A percentile compares a stretch with the other conserved stretches of the same genome.
Conservation (phyloP, 2,888 invertebrate species). For the Uropetala carovei region DNA sequence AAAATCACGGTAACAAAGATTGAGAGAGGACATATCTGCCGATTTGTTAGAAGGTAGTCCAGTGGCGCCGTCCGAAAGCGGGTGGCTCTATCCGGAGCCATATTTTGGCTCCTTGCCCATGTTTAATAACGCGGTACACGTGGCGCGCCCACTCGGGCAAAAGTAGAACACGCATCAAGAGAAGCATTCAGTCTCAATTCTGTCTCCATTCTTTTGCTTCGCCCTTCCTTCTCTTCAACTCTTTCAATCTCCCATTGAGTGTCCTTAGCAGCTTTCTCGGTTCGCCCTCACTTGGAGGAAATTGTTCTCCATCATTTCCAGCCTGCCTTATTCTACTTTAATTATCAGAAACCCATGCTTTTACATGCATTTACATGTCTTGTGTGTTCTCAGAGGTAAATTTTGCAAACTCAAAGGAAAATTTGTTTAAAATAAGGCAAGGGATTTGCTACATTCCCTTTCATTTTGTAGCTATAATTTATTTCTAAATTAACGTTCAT, state of each 20-base stretch:
- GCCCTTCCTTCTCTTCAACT: not conserved
- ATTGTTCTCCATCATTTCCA: not conserved
- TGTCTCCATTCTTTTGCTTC: not conserved
- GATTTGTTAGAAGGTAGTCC: not conserved
- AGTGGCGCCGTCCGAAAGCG: not conserved
- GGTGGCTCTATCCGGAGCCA: not conserved
- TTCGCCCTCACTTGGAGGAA: not conserved
- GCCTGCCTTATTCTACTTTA: not conserved
- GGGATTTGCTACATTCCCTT: too few species aligned
- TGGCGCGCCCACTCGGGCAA: constrained; percentile 29
- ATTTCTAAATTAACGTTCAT: too few species aligned
- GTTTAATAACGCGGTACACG: constrained; percentile 29
- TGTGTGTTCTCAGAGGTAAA: too few species aligned
- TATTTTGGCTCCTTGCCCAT: constrained; percentile 17
- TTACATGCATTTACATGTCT: not conserved
- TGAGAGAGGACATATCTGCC: too few species aligned
- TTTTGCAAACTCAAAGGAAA: too few species aligned
- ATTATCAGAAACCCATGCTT: not conserved
- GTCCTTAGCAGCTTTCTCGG: not conserved
- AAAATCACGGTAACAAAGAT: too few species aligned
- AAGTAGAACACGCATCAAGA: constrained; percentile 32
- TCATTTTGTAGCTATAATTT: too few species aligned
- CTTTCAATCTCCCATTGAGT: constrained; percentile 15
- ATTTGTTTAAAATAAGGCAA: too few species aligned
- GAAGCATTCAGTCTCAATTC: constrained; percentile 28